Evolutionary conservation across 1,140 invertebrate species (phyloP), one percentile per base, ranked within the genome.

Genomic region (Zaprionus africanus): DNA sequence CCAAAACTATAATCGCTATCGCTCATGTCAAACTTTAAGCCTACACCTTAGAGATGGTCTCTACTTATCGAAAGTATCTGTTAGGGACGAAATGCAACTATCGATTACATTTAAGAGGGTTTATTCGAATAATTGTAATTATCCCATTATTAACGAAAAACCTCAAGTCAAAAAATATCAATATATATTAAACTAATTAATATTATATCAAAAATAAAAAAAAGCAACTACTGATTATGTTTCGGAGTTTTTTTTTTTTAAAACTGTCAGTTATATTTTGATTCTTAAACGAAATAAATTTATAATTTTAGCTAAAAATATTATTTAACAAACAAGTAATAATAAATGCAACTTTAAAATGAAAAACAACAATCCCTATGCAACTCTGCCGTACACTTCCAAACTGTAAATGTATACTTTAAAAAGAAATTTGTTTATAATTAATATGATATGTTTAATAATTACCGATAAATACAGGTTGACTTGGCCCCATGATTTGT

Each of bases 401-500:
- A 83, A 13, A 9, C 82, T 86, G 69, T 0, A 63, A 49, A 9
- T 31, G 3, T 26, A 24, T 5, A 31, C 3, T 41, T 15, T 31
- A 43, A 34, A 31, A 9, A 64, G 15, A n/a, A 9, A 65, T 17
- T 11, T 24, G 3, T 7, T 54, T 15, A 1, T 15, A 22, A 19
- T 11, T 19, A 36, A 7, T 26, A 59, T 2, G 1, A n/a, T 13
- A 13, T 15, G 3, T 17, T n/a, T 7, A 1, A 9, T 5, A 51
- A 61, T 71, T 71, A 87, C 84, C 68, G 78, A 67, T 88, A 88
- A 1, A 88, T 57, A 22, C 84, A 88, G 2, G 84, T 88, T 15
- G 65, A 31, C n/a, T 88, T 79, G 0, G 31, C 75, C 12, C 84
- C 84, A 66, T 88, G 75, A 70, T 88, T 88, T 15, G 84, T 65